phyloP scores from a whole-genome alignment of 1,140 invertebrate genomes.

The Heliconius congener region DNA sequence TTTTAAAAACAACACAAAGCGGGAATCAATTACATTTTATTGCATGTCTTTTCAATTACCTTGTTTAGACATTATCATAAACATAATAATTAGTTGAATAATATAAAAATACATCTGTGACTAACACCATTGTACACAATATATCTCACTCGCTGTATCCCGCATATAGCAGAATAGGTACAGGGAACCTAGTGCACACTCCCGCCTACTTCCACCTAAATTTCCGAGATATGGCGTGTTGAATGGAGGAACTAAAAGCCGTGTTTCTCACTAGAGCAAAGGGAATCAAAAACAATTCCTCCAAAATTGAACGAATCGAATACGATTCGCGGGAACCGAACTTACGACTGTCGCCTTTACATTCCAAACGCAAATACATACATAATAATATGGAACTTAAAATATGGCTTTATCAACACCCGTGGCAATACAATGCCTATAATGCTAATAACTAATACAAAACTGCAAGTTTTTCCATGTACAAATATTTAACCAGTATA shows the following conservation, averaged over 20 bases:
- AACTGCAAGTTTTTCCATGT: neutral
- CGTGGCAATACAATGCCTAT: neutral
- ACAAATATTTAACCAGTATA: neutral
- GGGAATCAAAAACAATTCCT: too few species aligned
- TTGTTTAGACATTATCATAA: conserved; percentile 32
- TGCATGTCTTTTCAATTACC: conserved; percentile 56
- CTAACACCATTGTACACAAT: conserved; percentile 60
- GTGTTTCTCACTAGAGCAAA: too few species aligned
- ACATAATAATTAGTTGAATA: conserved; percentile 32
- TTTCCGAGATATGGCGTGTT: too few species aligned
- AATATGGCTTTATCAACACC: conserved; percentile 58
- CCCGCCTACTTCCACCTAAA: too few species aligned
- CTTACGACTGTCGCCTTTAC: too few species aligned
- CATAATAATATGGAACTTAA: conserved; percentile 57
- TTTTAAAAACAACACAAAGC: conserved; percentile 47
- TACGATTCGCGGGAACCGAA: too few species aligned
- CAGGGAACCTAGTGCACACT: too few species aligned
- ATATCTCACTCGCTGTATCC: neutral
- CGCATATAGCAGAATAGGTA: too few species aligned
- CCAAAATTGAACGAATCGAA: too few species aligned
- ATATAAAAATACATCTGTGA: conserved; percentile 62
- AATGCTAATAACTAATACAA: conserved; percentile 19
- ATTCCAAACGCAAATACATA: too few species aligned
- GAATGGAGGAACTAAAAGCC: too few species aligned
- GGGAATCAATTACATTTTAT: conserved; percentile 47